Evolutionary conservation across 1,140 invertebrate species (phyloP), one percentile per base, ranked within the genome.

Genomic region (Proctacanthus coquilletti): DNA sequence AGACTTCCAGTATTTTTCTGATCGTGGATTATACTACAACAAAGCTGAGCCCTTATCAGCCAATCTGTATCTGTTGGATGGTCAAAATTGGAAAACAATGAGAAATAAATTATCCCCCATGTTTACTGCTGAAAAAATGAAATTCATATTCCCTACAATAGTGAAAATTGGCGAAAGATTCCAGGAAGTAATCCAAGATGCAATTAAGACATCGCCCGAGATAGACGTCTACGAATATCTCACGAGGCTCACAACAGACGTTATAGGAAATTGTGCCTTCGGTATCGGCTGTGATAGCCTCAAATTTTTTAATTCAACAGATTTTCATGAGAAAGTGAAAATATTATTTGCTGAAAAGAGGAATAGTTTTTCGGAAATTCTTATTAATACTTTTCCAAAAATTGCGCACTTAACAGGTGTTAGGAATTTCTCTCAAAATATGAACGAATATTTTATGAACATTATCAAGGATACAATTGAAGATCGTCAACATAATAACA

Each of bases 51-150:
- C 67, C 0, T 39, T 72, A 9, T 57, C 63, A 0, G 51, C 47
- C 0, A 61, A 69, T 35, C 33, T 69, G 2, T 65, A 67, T 17
- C 40, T 59, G 4, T 41, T 66, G 1, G 60, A 65, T 38, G 63
- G 59, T 0, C 48, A 60, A 39, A 60, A 53, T 14, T 77, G 74
- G 74, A 63, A 57, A 39, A 42, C 60, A 0, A 52, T 75, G 21
- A 51, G 74, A 20, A 56, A 44, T 9, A 65, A 65, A 29, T 48
- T 75, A 3, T 65, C 66, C 0, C 65, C 70, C 3, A 62, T 71
- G 0, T 75, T 75, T 41, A 69, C 70, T 0, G 63, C 69, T 1
- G 65, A 62, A 0, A 74, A 74, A 51, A 60, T 76, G 41, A 74
- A 68, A 49, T 58, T 54, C 15, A 72, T 74, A 64, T 57, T 62